These are phyloP conservation scores for Dolichotis patagonum DNA, from an alignment of 2,113 vertebrate genomes.

Conservation along the genomic window DNA sequence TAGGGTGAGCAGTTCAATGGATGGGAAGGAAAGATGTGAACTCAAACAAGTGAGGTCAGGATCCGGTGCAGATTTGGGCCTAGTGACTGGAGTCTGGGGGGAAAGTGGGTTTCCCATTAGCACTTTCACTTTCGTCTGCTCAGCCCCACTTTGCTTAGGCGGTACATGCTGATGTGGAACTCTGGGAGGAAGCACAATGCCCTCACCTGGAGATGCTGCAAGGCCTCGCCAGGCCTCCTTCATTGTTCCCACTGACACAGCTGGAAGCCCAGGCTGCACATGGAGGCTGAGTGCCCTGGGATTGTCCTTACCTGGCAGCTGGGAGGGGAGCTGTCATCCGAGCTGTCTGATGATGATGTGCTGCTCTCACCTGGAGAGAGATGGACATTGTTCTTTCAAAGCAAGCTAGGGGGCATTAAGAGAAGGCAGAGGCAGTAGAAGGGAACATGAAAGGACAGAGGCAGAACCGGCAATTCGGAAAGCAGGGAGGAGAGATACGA, in stretches of 20 bases:
- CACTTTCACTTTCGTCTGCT: not conserved
- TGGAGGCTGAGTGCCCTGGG: not conserved
- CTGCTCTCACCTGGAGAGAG: conserved; percentile 73
- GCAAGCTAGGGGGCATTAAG: not conserved
- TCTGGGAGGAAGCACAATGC: not conserved
- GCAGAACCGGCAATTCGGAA: not conserved
- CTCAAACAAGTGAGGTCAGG: not conserved
- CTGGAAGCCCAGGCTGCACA: not conserved
- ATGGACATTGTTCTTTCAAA: not conserved
- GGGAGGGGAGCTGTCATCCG: not conserved
- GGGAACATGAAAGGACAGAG: not conserved
- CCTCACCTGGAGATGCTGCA: not conserved
- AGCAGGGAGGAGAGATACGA: not conserved
- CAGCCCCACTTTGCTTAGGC: not conserved
- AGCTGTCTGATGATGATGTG: conserved; percentile 68
- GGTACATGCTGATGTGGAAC: rapidly evolving
- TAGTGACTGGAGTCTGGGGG: not conserved
- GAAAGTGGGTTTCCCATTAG: not conserved
- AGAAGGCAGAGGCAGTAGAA: not conserved
- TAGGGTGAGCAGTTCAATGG: not conserved
- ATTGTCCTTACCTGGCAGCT: conserved; percentile 62
- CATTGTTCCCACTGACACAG: not conserved
- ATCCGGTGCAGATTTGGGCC: not conserved
- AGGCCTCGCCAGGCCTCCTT: not conserved
- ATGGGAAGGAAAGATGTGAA: not conserved